Conservation (phyloP, 2,797 vertebrate genomes). For the Cygnus olor region DNA sequence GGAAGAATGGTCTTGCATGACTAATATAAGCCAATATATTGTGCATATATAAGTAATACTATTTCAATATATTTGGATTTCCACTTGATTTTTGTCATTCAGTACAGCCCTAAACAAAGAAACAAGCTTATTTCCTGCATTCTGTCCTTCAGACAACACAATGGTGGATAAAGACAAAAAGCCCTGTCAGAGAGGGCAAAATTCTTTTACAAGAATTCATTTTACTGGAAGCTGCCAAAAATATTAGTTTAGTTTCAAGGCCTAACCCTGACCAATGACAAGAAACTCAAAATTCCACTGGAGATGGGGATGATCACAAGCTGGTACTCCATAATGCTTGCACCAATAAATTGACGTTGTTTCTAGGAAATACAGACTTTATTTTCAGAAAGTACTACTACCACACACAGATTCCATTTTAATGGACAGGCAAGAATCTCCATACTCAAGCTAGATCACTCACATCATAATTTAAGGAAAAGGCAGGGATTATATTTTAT, state of each 20-base stretch:
- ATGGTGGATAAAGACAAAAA: not conserved
- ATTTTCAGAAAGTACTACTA: slow-evolving; percentile 23
- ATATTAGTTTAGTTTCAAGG: not conserved
- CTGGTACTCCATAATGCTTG: not conserved
- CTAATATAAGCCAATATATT: not conserved
- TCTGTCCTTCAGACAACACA: not conserved
- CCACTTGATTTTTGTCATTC: not conserved
- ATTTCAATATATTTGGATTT: not conserved
- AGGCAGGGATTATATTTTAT: not conserved
- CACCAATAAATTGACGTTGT: slow-evolving; percentile 7
- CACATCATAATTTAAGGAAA: not conserved
- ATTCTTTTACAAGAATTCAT: not conserved
- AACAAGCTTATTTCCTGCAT: not conserved
- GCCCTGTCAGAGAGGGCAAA: not conserved
- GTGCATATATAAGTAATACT: not conserved
- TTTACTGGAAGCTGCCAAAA: slow-evolving; percentile 13
- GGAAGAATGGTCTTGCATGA: not conserved
- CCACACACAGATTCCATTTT: slow-evolving; percentile 6
- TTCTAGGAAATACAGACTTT: slow-evolving; percentile 38
- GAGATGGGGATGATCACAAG: slow-evolving; percentile 6
- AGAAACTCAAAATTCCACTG: not conserved
- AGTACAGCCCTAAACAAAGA: not conserved
- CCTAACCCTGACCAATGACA: not conserved
- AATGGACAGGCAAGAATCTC: not conserved
- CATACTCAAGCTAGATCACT: not conserved